Conservation (phyloP, 2,888 invertebrate genomes). For the Druceiella hillmani region DNA sequence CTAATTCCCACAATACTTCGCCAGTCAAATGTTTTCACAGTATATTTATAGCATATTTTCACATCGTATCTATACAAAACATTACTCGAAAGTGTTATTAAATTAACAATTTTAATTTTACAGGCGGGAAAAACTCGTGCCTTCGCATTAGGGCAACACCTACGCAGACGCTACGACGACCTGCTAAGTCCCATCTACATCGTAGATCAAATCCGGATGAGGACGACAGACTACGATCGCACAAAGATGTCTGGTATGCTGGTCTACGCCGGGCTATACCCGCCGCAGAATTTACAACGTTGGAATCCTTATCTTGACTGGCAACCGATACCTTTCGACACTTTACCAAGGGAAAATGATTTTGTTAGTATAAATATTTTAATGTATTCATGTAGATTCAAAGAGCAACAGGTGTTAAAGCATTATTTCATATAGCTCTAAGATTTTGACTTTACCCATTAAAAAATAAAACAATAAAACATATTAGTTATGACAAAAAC, state of each 20-base stretch:
- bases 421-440: too few relatives aligned
- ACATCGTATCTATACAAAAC: too few relatives aligned
- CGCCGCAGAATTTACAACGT: conserved; percentile 35
- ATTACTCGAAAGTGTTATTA: too few relatives aligned
- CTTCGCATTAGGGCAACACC: not conserved
- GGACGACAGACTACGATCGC: conserved; percentile 55
- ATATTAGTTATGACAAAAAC: too few relatives aligned
- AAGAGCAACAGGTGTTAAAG: too few relatives aligned
- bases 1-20: too few relatives aligned
- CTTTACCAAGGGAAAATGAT: conserved; percentile 13
- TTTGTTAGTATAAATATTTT: too few relatives aligned
- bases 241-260: conserved; percentile 58
- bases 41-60: too few relatives aligned
- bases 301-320: conserved; percentile 44
- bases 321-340: conserved; percentile 49
- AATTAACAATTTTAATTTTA: not conserved
- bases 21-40: too few relatives aligned
- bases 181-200: not conserved
- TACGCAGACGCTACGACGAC: not conserved
- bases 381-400: too few relatives aligned
- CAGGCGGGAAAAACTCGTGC: not conserved
- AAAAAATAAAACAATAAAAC: too few relatives aligned
- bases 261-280: conserved; percentile 55
- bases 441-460: too few relatives aligned
- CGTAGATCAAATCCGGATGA: conserved; percentile 31